These are phyloP conservation scores for Drosophila buzzatii DNA, from an alignment of 2,888 invertebrate genomes.

Conservation along the genomic window DNA sequence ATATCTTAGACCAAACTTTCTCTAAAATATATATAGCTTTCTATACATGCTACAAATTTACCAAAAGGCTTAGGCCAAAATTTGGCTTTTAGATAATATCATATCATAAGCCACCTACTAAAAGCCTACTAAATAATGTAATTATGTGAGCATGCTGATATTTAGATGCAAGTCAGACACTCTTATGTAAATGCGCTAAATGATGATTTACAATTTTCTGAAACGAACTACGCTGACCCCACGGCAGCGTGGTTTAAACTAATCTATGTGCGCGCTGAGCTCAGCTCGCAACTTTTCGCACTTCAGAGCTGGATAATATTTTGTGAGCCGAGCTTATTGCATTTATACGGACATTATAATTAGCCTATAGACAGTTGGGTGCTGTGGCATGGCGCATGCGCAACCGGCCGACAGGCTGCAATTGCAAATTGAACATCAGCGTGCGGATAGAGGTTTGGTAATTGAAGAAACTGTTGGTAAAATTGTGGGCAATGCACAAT, in stretches of 20 bases:
- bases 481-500: conserved; percentile 31
- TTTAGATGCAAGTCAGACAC: conserved; percentile 2
- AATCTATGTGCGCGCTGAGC: conserved; percentile 28
- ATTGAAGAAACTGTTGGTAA: conserved; percentile 32
- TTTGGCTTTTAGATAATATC: conserved; percentile 2
- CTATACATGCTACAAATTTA: background rate
- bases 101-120: background rate
- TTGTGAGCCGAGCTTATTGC: conserved; percentile 37
- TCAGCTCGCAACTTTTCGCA: conserved; percentile 61
- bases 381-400: conserved; percentile 53
- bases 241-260: conserved; percentile 16
- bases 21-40: background rate
- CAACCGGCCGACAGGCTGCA: conserved; percentile 52
- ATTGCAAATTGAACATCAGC: conserved; percentile 41
- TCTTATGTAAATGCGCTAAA: conserved; percentile 48
- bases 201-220: conserved; percentile 33
- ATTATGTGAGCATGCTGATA: background rate
- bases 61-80: background rate
- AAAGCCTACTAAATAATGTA: background rate
- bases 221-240: conserved; percentile 33
- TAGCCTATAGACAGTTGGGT: conserved; percentile 49
- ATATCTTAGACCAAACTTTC: background rate
- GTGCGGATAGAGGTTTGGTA: conserved; percentile 10
- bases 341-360: conserved; percentile 61
- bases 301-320: conserved; percentile 64